These are phyloP conservation scores for Heliconius cydno DNA, from an alignment of 2,888 invertebrate species.

Conservation along the genomic window DNA sequence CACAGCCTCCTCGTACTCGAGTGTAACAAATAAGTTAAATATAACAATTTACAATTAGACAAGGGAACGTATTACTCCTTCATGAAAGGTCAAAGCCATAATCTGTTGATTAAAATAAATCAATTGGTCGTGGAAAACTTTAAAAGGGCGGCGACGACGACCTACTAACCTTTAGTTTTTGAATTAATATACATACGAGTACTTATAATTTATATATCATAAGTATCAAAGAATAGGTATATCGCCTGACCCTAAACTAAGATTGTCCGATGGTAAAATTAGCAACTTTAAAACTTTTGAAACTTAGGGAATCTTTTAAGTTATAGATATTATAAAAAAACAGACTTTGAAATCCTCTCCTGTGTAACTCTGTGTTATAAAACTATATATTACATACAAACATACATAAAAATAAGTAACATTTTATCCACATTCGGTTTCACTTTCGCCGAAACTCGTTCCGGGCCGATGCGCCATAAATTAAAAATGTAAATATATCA, in stretches of 20 bases:
- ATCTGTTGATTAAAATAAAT: conserved; percentile 30
- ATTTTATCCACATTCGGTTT: conserved; percentile 31
- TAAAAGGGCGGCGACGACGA: not conserved
- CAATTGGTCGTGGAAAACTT: conserved; percentile 28
- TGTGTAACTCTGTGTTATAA: not conserved
- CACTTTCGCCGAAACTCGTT: conserved; percentile 43
- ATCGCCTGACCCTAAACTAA: no score
- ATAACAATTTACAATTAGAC: conserved; percentile 26
- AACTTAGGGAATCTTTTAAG: no score
- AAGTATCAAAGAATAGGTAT: no score
- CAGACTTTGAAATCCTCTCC: no score
- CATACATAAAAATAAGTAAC: not conserved
- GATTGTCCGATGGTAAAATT: no score
- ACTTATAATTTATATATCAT: no score
- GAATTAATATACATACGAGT: not conserved
- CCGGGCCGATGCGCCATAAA: conserved; percentile 8
- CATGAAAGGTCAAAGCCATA: conserved; percentile 32
- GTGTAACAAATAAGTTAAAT: conserved; percentile 20
- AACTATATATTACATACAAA: not conserved
- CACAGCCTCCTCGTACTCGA: not conserved
- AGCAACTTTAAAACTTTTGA: no score
- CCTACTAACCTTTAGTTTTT: conserved; percentile 34
- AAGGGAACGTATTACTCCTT: conserved; percentile 26
- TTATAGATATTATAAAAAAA: no score
- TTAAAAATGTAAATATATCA: not conserved